phyloP scores from a whole-genome alignment of 2,113 vertebrate species.

The Brachionichthys hirsutus region DNA sequence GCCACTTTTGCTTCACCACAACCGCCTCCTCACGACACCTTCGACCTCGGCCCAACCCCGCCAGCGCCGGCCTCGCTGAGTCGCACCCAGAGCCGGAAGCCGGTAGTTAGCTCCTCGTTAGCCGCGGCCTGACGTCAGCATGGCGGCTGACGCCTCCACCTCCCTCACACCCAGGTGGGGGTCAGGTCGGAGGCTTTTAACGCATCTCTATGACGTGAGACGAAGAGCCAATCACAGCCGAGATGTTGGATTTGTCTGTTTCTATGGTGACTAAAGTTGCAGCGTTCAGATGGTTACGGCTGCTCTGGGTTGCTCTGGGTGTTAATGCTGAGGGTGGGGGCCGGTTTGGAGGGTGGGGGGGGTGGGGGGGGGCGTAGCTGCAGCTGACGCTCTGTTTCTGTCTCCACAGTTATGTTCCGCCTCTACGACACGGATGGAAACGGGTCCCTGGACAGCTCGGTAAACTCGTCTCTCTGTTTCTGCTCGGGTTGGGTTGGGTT shows the following conservation, averaged over 20 bases:
- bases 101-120: conserved; percentile 60
- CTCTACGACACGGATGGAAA: conserved; percentile 94
- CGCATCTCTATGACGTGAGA: not conserved
- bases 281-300: conserved; percentile 15
- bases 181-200: not conserved
- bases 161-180: not conserved
- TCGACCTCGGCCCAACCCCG: conserved; percentile 3
- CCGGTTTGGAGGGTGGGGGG: not conserved
- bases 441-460: conserved; percentile 89
- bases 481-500: too few relatives aligned
- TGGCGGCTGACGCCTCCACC: not conserved
- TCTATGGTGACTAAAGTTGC: conserved; percentile 54
- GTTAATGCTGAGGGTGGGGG: too few relatives aligned
- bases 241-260: conserved; percentile 39
- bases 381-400: conserved; percentile 36
- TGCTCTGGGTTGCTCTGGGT: not conserved
- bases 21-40: conserved; percentile 19
- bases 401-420: conserved; percentile 90
- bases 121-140: conserved; percentile 45
- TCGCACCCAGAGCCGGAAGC: conserved; percentile 40
- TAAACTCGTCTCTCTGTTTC: conserved; percentile 69
- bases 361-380: not conserved
- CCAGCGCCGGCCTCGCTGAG: too few relatives aligned
- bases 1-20: conserved; percentile 19
- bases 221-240: conserved; percentile 12